These are phyloP conservation scores for Calephelis nemesis DNA, from an alignment of 1,140 invertebrate genomes.

Conservation along the genomic window DNA sequence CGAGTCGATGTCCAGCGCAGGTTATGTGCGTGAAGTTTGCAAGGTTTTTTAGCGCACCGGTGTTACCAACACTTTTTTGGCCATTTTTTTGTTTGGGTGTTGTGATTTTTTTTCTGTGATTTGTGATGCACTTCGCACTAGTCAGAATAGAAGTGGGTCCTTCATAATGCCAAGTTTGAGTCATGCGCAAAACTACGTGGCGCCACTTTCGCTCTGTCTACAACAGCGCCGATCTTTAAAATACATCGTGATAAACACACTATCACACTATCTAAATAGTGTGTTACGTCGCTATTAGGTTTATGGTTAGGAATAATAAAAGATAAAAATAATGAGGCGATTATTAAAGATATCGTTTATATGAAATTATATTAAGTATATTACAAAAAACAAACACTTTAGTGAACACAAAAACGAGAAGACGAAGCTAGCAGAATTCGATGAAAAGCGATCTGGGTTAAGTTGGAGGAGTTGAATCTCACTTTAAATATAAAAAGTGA, in stretches of 20 bases:
- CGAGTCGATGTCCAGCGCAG: slow-evolving; percentile 81
- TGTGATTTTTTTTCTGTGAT: slow-evolving; percentile 78
- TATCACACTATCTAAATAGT: neutral
- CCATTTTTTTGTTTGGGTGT: slow-evolving; percentile 78
- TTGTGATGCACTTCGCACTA: slow-evolving; percentile 65
- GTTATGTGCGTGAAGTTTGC: slow-evolving; percentile 80
- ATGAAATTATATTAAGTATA: neutral
- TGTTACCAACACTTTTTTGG: slow-evolving; percentile 80
- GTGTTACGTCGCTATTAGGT: neutral
- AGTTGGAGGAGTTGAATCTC: slow-evolving; percentile 81
- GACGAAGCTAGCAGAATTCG: slow-evolving; percentile 23
- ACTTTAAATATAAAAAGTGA: slow-evolving; percentile 79
- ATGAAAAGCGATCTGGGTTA: slow-evolving; percentile 68
- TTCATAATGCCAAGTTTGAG: slow-evolving; percentile 51
- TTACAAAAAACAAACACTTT: neutral
- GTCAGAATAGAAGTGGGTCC: slow-evolving; percentile 58
- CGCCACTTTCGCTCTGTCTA: slow-evolving; percentile 34
- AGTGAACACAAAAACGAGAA: slow-evolving; percentile 6
- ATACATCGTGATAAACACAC: neutral
- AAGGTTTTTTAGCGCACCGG: slow-evolving; percentile 80
- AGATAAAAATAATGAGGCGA: neutral
- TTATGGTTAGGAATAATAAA: neutral
- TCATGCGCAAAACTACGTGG: slow-evolving; percentile 39
- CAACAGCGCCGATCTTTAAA: slow-evolving; percentile 23
- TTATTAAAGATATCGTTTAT: slow-evolving; percentile 1